Base-by-base conservation (phyloP, 2,888 invertebrate species). In the Athripsodes cinereus region DNA sequence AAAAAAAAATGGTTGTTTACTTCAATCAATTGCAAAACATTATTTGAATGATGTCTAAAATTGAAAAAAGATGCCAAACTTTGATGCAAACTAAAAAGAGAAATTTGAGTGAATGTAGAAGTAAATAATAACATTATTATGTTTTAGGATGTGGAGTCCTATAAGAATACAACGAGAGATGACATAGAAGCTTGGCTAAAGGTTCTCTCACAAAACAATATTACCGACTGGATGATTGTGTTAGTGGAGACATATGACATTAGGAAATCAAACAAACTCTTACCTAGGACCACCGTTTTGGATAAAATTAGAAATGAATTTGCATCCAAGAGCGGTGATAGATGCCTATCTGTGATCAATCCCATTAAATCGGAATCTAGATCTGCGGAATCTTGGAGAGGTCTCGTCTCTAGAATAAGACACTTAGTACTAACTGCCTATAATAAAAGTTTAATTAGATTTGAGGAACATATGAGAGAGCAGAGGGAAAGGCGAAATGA, bases 221-320 rank as follows among this genome's bases (percentile, higher is more conserved):
- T 93, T 57, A 82, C 85, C 54, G 96, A 96, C 73, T 97, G 95
- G 96, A 84, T 97, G 82, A 90, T 97, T 69, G 85, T 96, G 46
- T 80, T 94, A 63, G 93, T 97, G 48, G 95, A 95, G 74, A 92
- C 90, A 53, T 88, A 92, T 71, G 96, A 96, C 73, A 87, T 89
- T 67, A 87, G 92, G 68, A 91, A 93, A 74, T 87, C 92, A 53
- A 93, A 94, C 69, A 96, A 97, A 73, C 75, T 97, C 16, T 75
- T 97, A 55, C 92, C 93, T 1, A 82, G 96, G 65, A 93, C 94
- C 13, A 96, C 96, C 2, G 96, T 97, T 20, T 76, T 94, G 66
- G 96, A 97, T 74, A 96, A 95, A 80, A 91, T 97, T 62, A 90
- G 92, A 66, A 87, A 88, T 68, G 97, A 97, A 72, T 96, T 96